Evolutionary conservation across 2,797 vertebrate genomes (phyloP).

Genomic region (Sebastes taczanowskii): DNA sequence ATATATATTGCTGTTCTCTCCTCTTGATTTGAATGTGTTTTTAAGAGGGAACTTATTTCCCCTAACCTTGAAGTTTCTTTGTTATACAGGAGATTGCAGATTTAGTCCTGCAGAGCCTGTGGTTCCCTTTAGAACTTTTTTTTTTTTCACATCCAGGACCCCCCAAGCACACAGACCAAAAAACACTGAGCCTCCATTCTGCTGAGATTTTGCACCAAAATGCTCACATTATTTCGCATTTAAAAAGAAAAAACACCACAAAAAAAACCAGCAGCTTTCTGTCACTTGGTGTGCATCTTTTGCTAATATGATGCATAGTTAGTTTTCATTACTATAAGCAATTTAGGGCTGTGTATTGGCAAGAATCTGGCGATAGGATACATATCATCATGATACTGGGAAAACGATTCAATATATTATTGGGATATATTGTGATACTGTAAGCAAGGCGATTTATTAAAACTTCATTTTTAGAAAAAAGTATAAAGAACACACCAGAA

Average conservation of each 20-base stretch:
- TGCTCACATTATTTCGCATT: background rate
- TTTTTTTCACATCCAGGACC: background rate
- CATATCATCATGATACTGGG: no score
- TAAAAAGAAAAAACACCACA: no score
- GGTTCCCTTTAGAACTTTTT: background rate
- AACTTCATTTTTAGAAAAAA: no score
- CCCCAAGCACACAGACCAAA: background rate
- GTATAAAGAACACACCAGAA: no score
- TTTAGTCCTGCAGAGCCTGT: background rate
- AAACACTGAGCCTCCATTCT: background rate
- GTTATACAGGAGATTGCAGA: background rate
- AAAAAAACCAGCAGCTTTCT: background rate
- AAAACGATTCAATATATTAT: no score
- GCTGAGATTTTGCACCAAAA: background rate
- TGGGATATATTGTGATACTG: no score
- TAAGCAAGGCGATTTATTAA: no score
- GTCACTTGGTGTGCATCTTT: background rate
- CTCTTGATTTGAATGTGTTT: background rate
- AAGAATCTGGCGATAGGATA: no score
- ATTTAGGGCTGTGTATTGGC: no score
- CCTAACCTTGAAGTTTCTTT: background rate
- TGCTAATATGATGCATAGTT: background rate
- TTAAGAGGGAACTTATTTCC: background rate
- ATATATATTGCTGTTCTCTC: background rate
- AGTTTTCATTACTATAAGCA: background rate